Base-by-base conservation (phyloP, 2,113 vertebrate species). In the Leucoraja erinaceus region DNA sequence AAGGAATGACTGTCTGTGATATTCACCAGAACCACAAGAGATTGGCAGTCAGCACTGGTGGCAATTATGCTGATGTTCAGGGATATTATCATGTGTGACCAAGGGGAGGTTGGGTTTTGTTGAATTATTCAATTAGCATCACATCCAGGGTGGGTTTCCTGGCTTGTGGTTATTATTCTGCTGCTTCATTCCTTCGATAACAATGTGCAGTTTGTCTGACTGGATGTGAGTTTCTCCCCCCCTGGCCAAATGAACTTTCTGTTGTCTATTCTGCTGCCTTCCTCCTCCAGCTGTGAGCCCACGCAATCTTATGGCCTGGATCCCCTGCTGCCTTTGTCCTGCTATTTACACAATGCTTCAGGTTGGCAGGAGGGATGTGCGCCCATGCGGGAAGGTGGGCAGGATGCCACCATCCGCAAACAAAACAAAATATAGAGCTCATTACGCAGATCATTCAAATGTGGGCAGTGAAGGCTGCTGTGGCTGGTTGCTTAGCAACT, bases 171-270 rank as follows among this genome's bases (percentile, higher is more conserved):
- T 74, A 38, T 31, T 72, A 54, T 72, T 72, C 56, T 91, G 68
- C 33, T 72, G 68, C 33, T 38, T 54, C 38, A 72, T 22, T 38
- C 22, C 10, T 38, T 6, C 4, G 25, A 33, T 47, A 68, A 91
- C 88, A 72, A 72, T 91, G 68, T 68, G 38, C 90, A 54, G 72
- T 91, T 72, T 74, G 90, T 91, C 66, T 25, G 90, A 6, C 68
- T 54, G 20, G 11, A 10, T 72, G 90, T 12, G 38, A 72, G 68
- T 28, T 74, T 72, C 68, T 61, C 22, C 31, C 68, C 68, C 68
- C 22, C 54, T 12, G 66, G 66, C 68, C 28, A 12, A 54, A 91
- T 72, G 66, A 91, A 91, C 66, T 91, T 72, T 72, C 88, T 38
- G 11, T 91, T 72, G 33, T 66, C 90, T 38, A 91, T 72, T 72